Evolutionary conservation across 1,140 invertebrate species (phyloP).

Genomic region (Brachionus asplanchnoidis): DNA sequence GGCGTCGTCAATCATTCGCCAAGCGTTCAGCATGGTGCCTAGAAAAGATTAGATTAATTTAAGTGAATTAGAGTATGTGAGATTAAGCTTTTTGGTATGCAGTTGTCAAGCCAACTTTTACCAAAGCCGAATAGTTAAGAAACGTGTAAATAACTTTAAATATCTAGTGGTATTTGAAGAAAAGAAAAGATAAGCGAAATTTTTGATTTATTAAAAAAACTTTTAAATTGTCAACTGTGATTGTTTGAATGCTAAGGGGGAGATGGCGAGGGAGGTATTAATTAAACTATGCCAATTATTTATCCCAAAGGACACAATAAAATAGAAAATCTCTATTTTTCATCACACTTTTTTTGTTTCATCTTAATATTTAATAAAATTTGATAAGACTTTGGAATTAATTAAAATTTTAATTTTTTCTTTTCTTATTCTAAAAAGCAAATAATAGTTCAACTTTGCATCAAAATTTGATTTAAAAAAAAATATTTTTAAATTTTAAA

Average conservation of each 20-base stretch:
- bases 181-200: background rate
- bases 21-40: background rate
- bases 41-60: background rate
- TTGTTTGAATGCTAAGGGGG: background rate
- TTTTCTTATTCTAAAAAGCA: background rate
- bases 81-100: background rate
- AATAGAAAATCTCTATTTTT: background rate
- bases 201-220: background rate
- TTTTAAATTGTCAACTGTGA: background rate
- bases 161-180: background rate
- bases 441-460: background rate
- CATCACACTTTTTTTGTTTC: background rate
- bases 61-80: background rate
- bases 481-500: too few species aligned
- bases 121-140: background rate
- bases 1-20: constrained; percentile 16
- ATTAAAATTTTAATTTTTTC: background rate
- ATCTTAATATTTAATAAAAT: too few species aligned
- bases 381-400: background rate
- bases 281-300: background rate
- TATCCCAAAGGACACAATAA: background rate
- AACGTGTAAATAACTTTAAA: background rate
- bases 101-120: background rate
- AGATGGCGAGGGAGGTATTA: background rate
- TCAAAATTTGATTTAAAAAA: background rate